These are phyloP conservation scores for human DNA, from an alignment of 2,113 vertebrate species.

Conservation along the genomic window DNA sequence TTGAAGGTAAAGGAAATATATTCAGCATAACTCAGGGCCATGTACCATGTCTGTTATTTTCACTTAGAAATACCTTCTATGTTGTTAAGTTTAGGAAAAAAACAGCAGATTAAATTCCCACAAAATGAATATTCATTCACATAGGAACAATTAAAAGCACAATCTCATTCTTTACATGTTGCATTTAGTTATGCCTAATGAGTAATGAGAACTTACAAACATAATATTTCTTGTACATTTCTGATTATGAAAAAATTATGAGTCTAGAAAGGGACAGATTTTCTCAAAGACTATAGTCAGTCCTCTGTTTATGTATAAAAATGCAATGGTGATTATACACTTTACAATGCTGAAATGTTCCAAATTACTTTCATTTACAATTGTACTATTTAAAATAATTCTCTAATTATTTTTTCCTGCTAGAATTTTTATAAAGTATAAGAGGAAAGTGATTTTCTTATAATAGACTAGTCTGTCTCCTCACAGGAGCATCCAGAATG, in stretches of 20 bases:
- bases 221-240: slow-evolving; percentile 14
- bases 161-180: slow-evolving; percentile 31
- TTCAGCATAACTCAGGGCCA: background rate
- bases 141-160: background rate
- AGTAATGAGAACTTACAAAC: slow-evolving; percentile 4
- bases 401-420: background rate
- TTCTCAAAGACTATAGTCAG: background rate
- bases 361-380: slow-evolving; percentile 36
- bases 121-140: slow-evolving; percentile 16
- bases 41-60: background rate
- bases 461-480: background rate
- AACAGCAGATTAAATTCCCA: background rate
- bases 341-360: background rate
- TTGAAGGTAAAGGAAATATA: slow-evolving; percentile 1
- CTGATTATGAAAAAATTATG: background rate
- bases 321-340: background rate
- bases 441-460: slow-evolving; percentile 50
- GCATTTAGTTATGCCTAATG: background rate
- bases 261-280: background rate
- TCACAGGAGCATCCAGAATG: background rate
- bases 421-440: slow-evolving; percentile 2
- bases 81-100: background rate
- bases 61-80: background rate
- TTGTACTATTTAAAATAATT: slow-evolving; percentile 45
- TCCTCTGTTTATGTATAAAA: slow-evolving; percentile 26